Base-by-base conservation (phyloP, 1,140 invertebrate species). In the Cepaea nemoralis region DNA sequence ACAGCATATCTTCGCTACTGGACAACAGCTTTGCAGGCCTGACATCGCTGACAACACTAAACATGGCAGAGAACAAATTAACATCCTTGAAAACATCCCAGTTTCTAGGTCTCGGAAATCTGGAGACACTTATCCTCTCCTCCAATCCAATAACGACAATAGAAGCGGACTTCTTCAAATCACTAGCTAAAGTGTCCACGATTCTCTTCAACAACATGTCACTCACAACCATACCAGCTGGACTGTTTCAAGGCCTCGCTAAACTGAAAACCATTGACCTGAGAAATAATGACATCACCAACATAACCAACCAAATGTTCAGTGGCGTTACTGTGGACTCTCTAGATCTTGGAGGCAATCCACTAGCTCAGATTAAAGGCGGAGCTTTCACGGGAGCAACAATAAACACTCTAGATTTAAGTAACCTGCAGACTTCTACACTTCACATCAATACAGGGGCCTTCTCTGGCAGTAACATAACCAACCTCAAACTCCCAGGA, bases 31-130 rank as follows among this genome's bases (percentile, higher is more conserved):
- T 87, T 37, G 19, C 35, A 59, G 16, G 76, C 3, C 80, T 86
- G 5, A 74, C 73, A n/a, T 37, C 37, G 10, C 75, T 87, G 0
- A 79, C 79, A 24, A 76, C 79, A n/a, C 79, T 88, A 8, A 73
- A 84, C 40, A 33, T 88, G 39, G 76, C 76, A 24, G 33, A 45
- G 12, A 89, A 89, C 78, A 69, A 73, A 14, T 24, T 89, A 16
- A n/a, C 71, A 27, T 31, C 2, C 1, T 76, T 89, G 16, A 67
- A 75, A 1, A 33, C 74, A 14, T 37, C 78, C n/a, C 80, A 59
- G 33, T 88, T 89, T 76, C 37, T 81, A 48, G 87, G 87, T 8
- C 83, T 89, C 19, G 27, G 22, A 1, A 85, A 76, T 66, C 50
- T 89, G 24, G 59, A 81, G n/a, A 80, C 66, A 1, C 76, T 88